A percentile compares a stretch with the other conserved stretches of the same genome.
phyloP scores from a whole-genome alignment of 2,888 invertebrate species.

The Cenopis cana region DNA sequence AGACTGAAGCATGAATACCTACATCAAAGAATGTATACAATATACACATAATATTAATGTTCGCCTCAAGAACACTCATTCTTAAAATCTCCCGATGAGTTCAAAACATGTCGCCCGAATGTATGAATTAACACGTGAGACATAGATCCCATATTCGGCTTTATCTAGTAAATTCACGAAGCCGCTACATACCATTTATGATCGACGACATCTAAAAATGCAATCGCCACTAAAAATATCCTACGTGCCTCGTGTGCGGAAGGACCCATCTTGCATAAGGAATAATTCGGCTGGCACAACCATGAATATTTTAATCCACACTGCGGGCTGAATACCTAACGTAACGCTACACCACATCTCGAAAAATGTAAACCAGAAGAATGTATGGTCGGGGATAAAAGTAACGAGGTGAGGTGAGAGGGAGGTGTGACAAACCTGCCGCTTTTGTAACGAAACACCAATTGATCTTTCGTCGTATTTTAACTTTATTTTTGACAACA shows the following conservation, averaged over 20 bases:
- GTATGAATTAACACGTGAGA: too few species aligned
- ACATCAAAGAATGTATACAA: too few species aligned
- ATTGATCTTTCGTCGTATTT: too few species aligned
- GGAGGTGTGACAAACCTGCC: too few species aligned
- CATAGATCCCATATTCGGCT: too few species aligned
- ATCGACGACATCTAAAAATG: conserved; percentile 13
- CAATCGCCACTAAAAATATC: conserved; percentile 16
- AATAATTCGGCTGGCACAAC: conserved; percentile 51
- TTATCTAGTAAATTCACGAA: not conserved
- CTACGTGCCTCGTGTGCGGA: conserved; percentile 19
- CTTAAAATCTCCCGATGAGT: too few species aligned
- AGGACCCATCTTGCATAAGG: conserved; percentile 50
- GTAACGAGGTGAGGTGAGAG: not conserved
- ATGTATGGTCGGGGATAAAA: conserved; percentile 5
- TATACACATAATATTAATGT: too few species aligned
- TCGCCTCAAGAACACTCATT: too few species aligned
- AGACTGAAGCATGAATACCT: too few species aligned
- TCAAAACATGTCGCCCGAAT: too few species aligned
- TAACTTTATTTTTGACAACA: too few species aligned
- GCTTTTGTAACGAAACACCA: too few species aligned
- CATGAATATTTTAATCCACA: conserved; percentile 56
- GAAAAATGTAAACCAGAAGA: conserved; percentile 14
- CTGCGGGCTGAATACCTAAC: conserved; percentile 32
- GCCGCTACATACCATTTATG: conserved; percentile 11
- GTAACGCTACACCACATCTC: conserved; percentile 24